phyloP scores from a whole-genome alignment of 2,797 vertebrate genomes.

The Gadopsis bispinosus region DNA sequence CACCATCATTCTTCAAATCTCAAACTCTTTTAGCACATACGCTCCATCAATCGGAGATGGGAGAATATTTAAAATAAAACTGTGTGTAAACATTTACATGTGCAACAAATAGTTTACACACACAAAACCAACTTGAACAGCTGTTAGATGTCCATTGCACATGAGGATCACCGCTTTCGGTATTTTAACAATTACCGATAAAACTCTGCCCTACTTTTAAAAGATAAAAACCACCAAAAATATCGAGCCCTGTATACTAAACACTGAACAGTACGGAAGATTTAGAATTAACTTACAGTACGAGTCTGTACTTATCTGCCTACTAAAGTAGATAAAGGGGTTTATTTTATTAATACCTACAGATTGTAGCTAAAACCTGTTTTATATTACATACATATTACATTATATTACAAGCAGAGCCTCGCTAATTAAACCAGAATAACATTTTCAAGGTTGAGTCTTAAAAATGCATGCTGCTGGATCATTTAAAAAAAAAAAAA shows the following conservation, averaged over 20 bases:
- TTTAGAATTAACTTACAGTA: constrained; percentile 22
- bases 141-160: constrained; percentile 13
- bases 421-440: neutral
- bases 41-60: neutral
- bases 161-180: constrained; percentile 23
- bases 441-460: neutral
- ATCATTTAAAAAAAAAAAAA: constrained; percentile 31
- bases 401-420: constrained; percentile 41
- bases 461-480: constrained; percentile 33
- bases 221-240: neutral
- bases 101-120: constrained; percentile 23
- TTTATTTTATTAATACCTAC: neutral
- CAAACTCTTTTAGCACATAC: constrained; percentile 7
- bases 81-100: constrained; percentile 33
- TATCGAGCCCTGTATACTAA: neutral
- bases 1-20: neutral
- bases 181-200: neutral
- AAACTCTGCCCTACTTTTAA: neutral
- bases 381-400: constrained; percentile 33
- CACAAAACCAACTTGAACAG: constrained; percentile 1
- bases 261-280: constrained; percentile 52
- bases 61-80: constrained; percentile 13
- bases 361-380: constrained; percentile 1
- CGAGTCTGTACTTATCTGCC: neutral
- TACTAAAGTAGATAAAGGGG: neutral